Evolutionary conservation across 2,888 invertebrate species (phyloP).

Genomic region (Philereme transversata): DNA sequence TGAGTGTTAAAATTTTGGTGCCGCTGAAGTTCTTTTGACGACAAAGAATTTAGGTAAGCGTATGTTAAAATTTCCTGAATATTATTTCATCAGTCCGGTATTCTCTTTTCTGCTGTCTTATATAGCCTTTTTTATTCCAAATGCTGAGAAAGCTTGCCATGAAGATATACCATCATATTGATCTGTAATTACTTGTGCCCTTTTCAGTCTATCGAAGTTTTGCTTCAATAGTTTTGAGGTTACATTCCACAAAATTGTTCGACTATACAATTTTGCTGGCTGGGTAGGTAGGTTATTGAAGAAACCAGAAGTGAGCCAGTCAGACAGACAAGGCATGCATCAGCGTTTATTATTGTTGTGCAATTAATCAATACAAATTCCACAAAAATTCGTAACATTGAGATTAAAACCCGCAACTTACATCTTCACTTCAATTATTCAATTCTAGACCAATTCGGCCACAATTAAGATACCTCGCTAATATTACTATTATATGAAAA

Average conservation of each 20-base stretch:
- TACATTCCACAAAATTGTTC: constrained; percentile 24
- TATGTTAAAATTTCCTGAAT: neutral
- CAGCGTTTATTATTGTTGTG: no score
- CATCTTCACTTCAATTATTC: no score
- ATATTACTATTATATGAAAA: no score
- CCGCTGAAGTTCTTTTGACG: constrained; percentile 2
- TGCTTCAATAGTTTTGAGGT: constrained; percentile 31
- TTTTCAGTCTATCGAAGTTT: constrained; percentile 16
- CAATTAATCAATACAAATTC: no score
- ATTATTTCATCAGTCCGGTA: neutral
- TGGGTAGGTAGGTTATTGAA: constrained; percentile 11
- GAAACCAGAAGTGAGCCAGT: no score
- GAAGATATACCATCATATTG: neutral
- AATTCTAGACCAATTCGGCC: no score
- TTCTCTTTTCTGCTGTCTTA: neutral
- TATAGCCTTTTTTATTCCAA: neutral
- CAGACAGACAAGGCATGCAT: no score
- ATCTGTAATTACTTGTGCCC: constrained; percentile 1
- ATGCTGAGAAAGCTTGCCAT: neutral
- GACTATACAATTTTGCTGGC: constrained; percentile 16
- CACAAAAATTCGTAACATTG: no score
- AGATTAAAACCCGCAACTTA: no score
- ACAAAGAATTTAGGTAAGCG: constrained; percentile 8
- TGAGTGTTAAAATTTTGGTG: neutral
- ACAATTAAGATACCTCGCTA: no score